Evolutionary conservation across 2,113 vertebrate species (phyloP), one percentile per base, ranked within the genome.

Genomic region (Oreotrochilus melanogaster): DNA sequence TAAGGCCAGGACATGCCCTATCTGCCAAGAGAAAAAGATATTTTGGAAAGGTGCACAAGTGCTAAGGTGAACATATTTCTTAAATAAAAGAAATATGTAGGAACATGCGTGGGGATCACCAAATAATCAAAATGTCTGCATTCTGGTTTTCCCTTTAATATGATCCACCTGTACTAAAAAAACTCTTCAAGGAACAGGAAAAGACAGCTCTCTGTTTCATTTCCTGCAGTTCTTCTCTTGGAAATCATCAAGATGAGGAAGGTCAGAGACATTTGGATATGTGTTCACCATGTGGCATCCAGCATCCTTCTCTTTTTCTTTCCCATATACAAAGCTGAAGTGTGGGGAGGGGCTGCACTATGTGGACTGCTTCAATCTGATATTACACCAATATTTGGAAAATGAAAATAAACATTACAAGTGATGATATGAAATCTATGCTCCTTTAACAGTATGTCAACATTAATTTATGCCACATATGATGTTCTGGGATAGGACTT

Each of bases 301-400:
- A 58, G 37, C 1, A 4, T 17, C 24, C 10, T 75, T 71, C 18
- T 45, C 16, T 43, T 80, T 66, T 78, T 45, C 25, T 33, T 86
- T 61, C 30, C 47, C 33, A 39, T 85, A 74, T 15, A 45, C 61
- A 62, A n/a, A 69, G 54, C 22, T 87, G 31, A 79, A 75, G 28
- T 0, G 0, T 23, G 24, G 18, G 24, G 24, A 84, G 27, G 23
- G 21, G 45, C 23, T 33, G 43, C 30, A 27, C 33, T 39, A n/a
- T 43, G 23, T 53, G 45, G n/a, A 72, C 50, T 74, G 14, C 60
- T 84, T 86, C 53, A 72, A 37, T 42, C 37, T 61, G 10, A 9
- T 25, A 39, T 11, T 48, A 70, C n/a, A 81, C 14, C 7, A 48
- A n/a, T 53, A 57, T 25, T 42, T 58, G 19, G 18, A 69, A 86